phyloP scores from a whole-genome alignment of 2,888 invertebrate genomes.

The Scaptomyza polygonia region DNA sequence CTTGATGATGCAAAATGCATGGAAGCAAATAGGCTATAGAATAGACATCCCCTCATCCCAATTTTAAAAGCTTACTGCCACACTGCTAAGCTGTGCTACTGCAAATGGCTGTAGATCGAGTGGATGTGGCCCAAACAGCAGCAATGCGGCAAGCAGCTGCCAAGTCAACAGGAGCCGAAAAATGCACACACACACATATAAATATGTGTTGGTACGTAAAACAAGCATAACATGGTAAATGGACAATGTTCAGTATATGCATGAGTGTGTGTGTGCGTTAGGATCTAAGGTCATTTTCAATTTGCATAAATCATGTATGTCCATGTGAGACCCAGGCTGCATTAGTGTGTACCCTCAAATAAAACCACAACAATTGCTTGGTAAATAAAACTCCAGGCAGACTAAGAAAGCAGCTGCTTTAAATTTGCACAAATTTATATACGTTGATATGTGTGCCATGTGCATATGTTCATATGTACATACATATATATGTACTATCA shows the following conservation, averaged over 20 bases:
- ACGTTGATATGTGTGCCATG: neutral
- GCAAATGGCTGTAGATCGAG: conserved; percentile 38
- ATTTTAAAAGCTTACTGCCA: conserved; percentile 6
- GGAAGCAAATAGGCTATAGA: conserved; percentile 10
- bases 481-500: neutral
- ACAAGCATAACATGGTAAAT: conserved; percentile 55
- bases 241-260: conserved; percentile 48
- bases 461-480: neutral
- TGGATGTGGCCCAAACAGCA: conserved; percentile 41
- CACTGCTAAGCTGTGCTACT: conserved; percentile 36
- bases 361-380: conserved; percentile 66
- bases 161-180: conserved; percentile 70
- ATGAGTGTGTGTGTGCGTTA: conserved; percentile 35
- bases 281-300: conserved; percentile 78
- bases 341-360: conserved; percentile 32
- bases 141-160: conserved; percentile 69
- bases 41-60: neutral
- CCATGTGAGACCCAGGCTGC: conserved; percentile 43
- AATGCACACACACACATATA: conserved; percentile 38
- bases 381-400: conserved; percentile 42
- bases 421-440: conserved; percentile 29
- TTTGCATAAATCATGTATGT: conserved; percentile 79
- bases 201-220: conserved; percentile 12
- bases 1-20: conserved; percentile 68
- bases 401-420: conserved; percentile 43